Evolutionary conservation across 2,888 invertebrate species (phyloP).

Genomic region (Penaeus monodon): DNA sequence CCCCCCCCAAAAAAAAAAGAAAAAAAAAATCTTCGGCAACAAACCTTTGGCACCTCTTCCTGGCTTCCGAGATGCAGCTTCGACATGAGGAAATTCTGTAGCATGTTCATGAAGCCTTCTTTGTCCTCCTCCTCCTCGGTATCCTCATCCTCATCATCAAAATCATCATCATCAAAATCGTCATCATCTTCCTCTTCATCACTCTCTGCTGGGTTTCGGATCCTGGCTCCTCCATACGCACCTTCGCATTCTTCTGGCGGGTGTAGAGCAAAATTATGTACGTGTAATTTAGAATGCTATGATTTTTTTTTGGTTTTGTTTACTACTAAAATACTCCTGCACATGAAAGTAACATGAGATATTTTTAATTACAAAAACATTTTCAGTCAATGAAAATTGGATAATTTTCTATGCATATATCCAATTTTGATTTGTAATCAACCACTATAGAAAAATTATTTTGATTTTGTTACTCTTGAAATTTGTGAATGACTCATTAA

Average conservation of each 20-base stretch:
- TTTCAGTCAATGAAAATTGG: too few species aligned
- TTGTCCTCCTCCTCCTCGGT: slow-evolving; percentile 41
- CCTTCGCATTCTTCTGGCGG: slow-evolving; percentile 9
- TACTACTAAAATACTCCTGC: too few species aligned
- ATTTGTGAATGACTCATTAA: too few species aligned
- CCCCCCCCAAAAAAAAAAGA: too few species aligned
- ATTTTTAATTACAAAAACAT: too few species aligned
- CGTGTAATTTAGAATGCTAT: not conserved
- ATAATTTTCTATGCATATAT: too few species aligned
- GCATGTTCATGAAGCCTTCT: slow-evolving; percentile 51
- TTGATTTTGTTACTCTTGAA: too few species aligned
- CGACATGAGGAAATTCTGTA: slow-evolving; percentile 49
- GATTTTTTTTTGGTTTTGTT: not conserved
- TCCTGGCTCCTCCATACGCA: slow-evolving; percentile 22
- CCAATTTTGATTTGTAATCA: too few species aligned
- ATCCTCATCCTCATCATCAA: slow-evolving; percentile 43
- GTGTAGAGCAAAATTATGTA: too few species aligned
- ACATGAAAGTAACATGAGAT: too few species aligned
- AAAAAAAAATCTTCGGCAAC: not conserved
- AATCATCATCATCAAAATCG: slow-evolving; percentile 30
- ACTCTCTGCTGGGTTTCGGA: slow-evolving; percentile 15
- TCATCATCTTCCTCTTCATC: slow-evolving; percentile 35
- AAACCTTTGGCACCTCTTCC: slow-evolving; percentile 34
- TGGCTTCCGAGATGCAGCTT: slow-evolving; percentile 41
- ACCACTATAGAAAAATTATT: too few species aligned